Evolutionary conservation across 2,888 invertebrate species (phyloP), one percentile per base, ranked within the genome.

Genomic region (Pilophorus perplexus): DNA sequence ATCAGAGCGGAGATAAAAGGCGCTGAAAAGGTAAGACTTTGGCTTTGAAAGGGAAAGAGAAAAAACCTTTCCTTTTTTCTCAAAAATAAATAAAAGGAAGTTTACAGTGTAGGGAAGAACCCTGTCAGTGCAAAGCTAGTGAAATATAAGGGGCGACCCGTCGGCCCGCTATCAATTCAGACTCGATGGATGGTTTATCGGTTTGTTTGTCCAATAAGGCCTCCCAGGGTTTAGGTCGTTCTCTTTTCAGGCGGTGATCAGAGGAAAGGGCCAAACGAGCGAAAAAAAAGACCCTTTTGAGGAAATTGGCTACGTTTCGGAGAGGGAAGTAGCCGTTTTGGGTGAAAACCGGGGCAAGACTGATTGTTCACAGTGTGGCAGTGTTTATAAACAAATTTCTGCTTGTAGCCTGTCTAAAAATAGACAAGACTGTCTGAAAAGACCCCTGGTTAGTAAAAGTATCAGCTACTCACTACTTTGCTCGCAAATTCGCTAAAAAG

Each of bases 151-250:
- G 25, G 48, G 25, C 14, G 52, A 23, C 27, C 52, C 3, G 23
- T 16, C 27, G 18, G 23, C 6, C 33, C 18, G 52, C 52, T 27
- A 52, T 52, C 52, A 23, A 52, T 27, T 52, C 52, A 52, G 16
- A 25, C 27, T 18, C 28, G 52, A 52, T 52, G 52, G 52, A 52
- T 52, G 27, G 23, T 52, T 52, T 52, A 52, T 52, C 52, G 52
- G 52, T 52, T 52, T 52, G 28, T 52, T 52, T 52, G 52, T 25
- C 52, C 23, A 28, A 25, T 25, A 52, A 25, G 28, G 28, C 52
- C 25, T 12, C 33, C 12, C 52, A 10, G 27, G 28, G 25, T 28
- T 14, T 14, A 14, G 18, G 28, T 23, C 28, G 18, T 18, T 52
- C 28, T 52, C 52, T 46, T 46, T 46, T 23, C 23, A 46, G 52